Percentiles rank a stretch among this genome's conserved stretches.
These are phyloP conservation scores for Sphyrna mokarran DNA, from an alignment of 2,113 vertebrate species.

Conservation along the genomic window DNA sequence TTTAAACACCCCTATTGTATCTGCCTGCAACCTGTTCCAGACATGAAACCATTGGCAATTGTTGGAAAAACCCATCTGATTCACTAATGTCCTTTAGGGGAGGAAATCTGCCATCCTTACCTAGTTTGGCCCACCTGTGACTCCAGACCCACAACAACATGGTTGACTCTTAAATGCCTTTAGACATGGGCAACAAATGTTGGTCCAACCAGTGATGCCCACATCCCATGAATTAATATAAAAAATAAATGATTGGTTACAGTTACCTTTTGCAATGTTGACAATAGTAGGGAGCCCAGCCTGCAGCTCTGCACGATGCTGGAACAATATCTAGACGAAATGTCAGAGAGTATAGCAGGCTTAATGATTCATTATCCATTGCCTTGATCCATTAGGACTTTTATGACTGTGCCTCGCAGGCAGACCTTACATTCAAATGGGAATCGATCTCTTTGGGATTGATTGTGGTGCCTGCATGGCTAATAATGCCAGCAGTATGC, in stretches of 20 bases:
- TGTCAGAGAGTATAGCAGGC: neutral
- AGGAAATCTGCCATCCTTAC: too few species aligned
- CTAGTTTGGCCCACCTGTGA: too few species aligned
- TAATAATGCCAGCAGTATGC: neutral
- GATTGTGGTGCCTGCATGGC: neutral
- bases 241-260: neutral
- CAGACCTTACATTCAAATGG: neutral
- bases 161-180: too few species aligned
- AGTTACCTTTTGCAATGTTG: neutral
- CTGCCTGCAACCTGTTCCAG: too few species aligned
- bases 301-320: neutral
- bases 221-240: too few species aligned
- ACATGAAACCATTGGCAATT: too few species aligned
- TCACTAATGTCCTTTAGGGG: too few species aligned
- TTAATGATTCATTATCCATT: neutral
- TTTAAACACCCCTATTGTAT: too few species aligned
- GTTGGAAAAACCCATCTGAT: too few species aligned
- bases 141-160: too few species aligned
- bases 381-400: neutral
- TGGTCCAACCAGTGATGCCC: too few species aligned
- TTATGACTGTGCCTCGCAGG: neutral
- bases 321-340: neutral
- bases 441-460: neutral
- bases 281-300: neutral
- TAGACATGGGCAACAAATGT: too few species aligned